Base-by-base conservation (phyloP, 2,113 vertebrate genomes). In the Beaufortia kweichowensis region DNA sequence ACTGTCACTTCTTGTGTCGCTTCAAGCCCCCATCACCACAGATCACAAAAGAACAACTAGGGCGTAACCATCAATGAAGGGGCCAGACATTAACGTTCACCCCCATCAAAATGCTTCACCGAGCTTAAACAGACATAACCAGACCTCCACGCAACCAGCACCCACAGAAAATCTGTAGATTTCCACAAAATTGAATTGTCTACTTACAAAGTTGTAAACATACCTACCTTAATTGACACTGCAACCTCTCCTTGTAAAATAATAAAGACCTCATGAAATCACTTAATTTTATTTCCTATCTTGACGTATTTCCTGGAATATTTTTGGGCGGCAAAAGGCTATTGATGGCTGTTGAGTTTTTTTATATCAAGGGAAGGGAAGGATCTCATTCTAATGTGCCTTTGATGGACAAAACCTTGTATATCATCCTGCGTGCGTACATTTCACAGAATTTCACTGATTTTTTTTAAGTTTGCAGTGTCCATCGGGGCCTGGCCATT, bases 21-120 rank as follows among this genome's bases (percentile, higher is more conserved):
- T 69, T 23, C 11, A 53, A 64, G 70, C 80, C 71, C 80, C 60
- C 41, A 56, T 77, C 64, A 55, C 41, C 9, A 21, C 69, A 69
- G 17, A 48, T 57, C 71, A 82, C 80, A 82, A 82, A 82, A 82
- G 80, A 82, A 82, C 76, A 82, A 78, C 71, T 78, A 82, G 80
- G 76, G 76, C 80, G 63, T 78, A 73, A 70, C 80, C 70, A 75
- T 78, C 64, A 57, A 70, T 75, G 71, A 56, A 78, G 71, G 68
- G 46, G 48, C 68, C 64, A 48, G n/a, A 68, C 33, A 59, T 9
- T 9, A 24, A 24, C 23, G 31, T 9, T 55, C 46, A 19, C 39
- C 41, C 56, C 72, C 72, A 46, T 50, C 69, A 29, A 24, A 31
- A 29, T 64, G 23, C 61, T 53, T 6, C 10, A 21, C 8, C 8